Evolutionary conservation across 1,140 invertebrate species (phyloP).

Genomic region (Leptopilina clavipes): DNA sequence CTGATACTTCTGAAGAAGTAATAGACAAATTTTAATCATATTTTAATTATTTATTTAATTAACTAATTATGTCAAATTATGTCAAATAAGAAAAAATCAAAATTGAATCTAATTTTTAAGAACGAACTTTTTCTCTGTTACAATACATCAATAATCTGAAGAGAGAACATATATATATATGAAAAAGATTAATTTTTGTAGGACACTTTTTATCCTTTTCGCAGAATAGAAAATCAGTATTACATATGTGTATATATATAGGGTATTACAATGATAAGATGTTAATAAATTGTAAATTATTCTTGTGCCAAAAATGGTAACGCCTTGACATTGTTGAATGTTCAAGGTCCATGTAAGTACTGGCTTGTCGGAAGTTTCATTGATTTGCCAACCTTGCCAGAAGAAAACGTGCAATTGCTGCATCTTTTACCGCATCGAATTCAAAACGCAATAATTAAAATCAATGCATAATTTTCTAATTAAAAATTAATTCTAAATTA

Average conservation of each 20-base stretch:
- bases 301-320: conserved; percentile 33
- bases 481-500: no score
- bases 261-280: conserved; percentile 6
- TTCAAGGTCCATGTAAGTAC: conserved; percentile 37
- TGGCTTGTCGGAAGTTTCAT: conserved; percentile 46
- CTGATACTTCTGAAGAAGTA: no score
- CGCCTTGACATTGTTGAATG: conserved; percentile 55
- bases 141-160: no score
- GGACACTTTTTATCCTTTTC: not conserved
- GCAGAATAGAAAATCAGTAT: not conserved
- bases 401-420: conserved; percentile 48
- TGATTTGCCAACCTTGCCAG: conserved; percentile 51
- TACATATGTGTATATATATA: no score
- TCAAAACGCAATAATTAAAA: not conserved
- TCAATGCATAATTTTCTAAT: conserved; percentile 6
- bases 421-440: conserved; percentile 55
- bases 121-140: no score
- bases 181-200: not conserved
- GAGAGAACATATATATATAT: not conserved
- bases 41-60: no score
- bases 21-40: no score
- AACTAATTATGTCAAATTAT: no score
- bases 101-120: no score
- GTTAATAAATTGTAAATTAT: conserved; percentile 28
- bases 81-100: no score